phyloP scores from a whole-genome alignment of 2,888 invertebrate genomes.

The Xestoiulus laeticollis region DNA sequence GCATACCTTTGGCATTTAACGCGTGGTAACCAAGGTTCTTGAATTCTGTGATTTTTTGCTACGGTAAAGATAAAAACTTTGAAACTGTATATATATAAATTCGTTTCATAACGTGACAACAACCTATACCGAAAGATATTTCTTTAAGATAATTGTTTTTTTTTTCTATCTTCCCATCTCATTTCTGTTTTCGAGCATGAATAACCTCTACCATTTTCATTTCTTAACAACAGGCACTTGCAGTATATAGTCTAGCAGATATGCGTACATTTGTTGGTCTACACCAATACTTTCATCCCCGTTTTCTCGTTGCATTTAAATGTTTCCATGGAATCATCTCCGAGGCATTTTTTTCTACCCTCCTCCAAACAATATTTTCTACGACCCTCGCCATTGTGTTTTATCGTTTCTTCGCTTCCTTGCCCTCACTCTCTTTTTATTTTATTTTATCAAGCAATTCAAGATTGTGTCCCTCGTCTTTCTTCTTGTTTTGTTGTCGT shows the following conservation, averaged over 20 bases:
- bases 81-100: background rate
- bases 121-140: background rate
- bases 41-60: background rate
- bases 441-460: conserved; percentile 13
- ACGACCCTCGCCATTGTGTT: background rate
- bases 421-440: background rate
- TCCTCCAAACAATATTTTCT: conserved; percentile 16
- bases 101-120: background rate
- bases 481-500: conserved; percentile 11
- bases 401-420: conserved; percentile 13
- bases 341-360: background rate
- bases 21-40: background rate
- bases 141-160: background rate
- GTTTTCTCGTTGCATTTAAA: conserved; percentile 16
- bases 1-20: background rate
- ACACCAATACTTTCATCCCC: background rate
- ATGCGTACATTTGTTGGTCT: background rate
- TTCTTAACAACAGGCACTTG: background rate
- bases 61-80: background rate
- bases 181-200: background rate
- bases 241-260: background rate
- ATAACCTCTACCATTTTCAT: background rate
- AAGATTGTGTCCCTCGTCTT: background rate
- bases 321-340: conserved; percentile 3
- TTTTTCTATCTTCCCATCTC: background rate